Evolutionary conservation across 2,888 invertebrate species (phyloP).

Genomic region (Synergus itoensis): DNA sequence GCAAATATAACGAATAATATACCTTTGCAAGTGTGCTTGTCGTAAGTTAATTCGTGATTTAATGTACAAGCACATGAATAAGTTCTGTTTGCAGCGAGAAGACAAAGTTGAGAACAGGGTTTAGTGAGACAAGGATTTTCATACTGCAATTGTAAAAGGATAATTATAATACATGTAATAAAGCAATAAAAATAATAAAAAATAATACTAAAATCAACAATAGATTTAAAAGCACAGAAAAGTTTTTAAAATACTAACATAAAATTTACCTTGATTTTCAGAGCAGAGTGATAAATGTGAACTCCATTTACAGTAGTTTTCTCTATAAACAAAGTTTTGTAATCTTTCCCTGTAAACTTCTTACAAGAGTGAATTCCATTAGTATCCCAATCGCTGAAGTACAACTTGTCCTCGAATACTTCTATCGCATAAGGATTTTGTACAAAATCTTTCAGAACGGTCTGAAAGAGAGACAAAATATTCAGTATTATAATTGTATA

Average conservation of each 20-base stretch:
- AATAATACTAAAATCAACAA: not conserved
- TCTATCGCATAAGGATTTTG: constrained; percentile 91
- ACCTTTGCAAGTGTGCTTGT: constrained; percentile 82
- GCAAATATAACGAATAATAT: constrained; percentile 50
- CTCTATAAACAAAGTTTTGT: constrained; percentile 80
- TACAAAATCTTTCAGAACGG: constrained; percentile 81
- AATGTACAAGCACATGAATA: constrained; percentile 88
- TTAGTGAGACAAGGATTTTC: constrained; percentile 82
- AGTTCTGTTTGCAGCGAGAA: constrained; percentile 81
- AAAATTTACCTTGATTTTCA: constrained; percentile 78
- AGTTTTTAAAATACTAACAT: not conserved
- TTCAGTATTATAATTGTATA: not conserved
- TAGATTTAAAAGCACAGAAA: not conserved
- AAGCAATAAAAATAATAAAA: not conserved
- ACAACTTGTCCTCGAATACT: constrained; percentile 92
- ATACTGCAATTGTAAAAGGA: constrained; percentile 32
- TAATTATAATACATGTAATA: not conserved
- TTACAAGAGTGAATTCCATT: constrained; percentile 87
- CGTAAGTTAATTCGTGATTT: constrained; percentile 81
- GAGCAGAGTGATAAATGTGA: constrained; percentile 86
- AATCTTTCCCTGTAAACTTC: constrained; percentile 87
- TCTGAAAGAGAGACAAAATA: constrained; percentile 60
- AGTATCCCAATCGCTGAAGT: constrained; percentile 94
- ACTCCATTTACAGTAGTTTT: constrained; percentile 82
- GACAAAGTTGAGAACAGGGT: constrained; percentile 88